phyloP scores from a whole-genome alignment of 2,113 vertebrate genomes.

The Atrichornis clamosus region DNA sequence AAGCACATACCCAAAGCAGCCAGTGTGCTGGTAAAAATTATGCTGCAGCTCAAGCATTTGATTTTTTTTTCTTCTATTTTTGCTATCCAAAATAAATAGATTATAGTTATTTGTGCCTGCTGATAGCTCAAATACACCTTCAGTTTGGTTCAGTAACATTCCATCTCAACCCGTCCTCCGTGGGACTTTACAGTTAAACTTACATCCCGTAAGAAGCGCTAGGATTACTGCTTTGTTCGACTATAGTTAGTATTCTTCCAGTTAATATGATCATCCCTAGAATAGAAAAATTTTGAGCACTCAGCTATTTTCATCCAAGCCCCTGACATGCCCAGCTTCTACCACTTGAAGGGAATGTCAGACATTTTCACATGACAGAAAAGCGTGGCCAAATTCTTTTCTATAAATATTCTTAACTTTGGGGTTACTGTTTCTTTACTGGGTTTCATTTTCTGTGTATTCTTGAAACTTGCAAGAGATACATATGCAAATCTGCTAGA shows the following conservation, averaged over 20 bases:
- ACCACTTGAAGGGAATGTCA: background rate
- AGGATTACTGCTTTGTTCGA: background rate
- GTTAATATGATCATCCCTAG: background rate
- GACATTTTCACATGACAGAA: background rate
- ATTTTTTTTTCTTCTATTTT: background rate
- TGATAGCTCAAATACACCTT: background rate
- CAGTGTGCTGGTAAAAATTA: background rate
- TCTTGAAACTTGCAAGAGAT: background rate
- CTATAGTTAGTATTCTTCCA: background rate
- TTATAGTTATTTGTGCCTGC: background rate
- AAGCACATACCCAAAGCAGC: background rate
- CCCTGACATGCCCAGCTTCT: background rate
- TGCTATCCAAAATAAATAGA: background rate
- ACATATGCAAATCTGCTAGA: background rate
- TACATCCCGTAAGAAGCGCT: background rate
- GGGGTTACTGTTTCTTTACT: background rate
- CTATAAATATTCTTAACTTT: background rate
- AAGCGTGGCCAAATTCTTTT: background rate
- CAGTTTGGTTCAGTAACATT: background rate
- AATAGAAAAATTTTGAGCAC: background rate
- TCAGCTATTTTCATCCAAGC: background rate
- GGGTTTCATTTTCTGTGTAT: background rate
- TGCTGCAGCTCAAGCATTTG: background rate
- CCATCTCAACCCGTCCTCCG: background rate
- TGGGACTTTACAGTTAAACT: background rate